phyloP scores from a whole-genome alignment of 2,888 invertebrate species.

The Phlogophora meticulosa region DNA sequence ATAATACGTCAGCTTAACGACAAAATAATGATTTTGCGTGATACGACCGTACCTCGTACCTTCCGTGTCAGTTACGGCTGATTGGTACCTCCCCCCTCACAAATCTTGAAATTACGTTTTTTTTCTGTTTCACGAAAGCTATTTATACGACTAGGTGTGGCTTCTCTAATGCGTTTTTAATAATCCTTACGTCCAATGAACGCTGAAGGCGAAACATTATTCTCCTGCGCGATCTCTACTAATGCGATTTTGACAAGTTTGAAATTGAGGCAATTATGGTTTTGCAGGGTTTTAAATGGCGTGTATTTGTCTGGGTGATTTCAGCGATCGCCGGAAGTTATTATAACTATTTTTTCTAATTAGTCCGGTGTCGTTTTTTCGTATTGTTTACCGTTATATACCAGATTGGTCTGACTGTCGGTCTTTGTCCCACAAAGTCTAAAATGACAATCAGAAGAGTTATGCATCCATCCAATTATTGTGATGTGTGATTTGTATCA shows the following conservation, averaged over 20 bases:
- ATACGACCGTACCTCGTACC: slow-evolving; percentile 85
- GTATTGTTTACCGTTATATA: slow-evolving; percentile 18
- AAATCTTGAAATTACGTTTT: slow-evolving; percentile 88
- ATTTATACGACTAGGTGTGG: slow-evolving; percentile 86
- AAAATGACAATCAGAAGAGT: neutral
- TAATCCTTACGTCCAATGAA: slow-evolving; percentile 88
- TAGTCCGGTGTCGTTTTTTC: slow-evolving; percentile 20
- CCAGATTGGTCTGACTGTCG: slow-evolving; percentile 12
- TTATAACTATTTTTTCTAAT: slow-evolving; percentile 66
- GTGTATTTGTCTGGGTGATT: slow-evolving; percentile 81
- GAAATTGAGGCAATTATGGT: slow-evolving; percentile 89
- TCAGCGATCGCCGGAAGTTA: slow-evolving; percentile 75
- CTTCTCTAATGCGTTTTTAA: slow-evolving; percentile 89
- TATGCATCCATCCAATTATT: neutral
- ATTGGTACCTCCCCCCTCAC: slow-evolving; percentile 83
- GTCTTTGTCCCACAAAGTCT: neutral
- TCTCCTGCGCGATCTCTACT: slow-evolving; percentile 82
- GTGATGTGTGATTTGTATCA: neutral
- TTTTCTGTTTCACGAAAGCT: slow-evolving; percentile 84
- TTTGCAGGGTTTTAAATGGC: slow-evolving; percentile 87
- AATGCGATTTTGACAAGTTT: slow-evolving; percentile 91
- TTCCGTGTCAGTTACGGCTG: slow-evolving; percentile 89
- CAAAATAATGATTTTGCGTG: slow-evolving; percentile 90
- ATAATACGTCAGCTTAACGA: slow-evolving; percentile 87
- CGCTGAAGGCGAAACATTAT: slow-evolving; percentile 86